phyloP scores from a whole-genome alignment of 2,797 vertebrate genomes.

The Mormyrops boulengeri region DNA sequence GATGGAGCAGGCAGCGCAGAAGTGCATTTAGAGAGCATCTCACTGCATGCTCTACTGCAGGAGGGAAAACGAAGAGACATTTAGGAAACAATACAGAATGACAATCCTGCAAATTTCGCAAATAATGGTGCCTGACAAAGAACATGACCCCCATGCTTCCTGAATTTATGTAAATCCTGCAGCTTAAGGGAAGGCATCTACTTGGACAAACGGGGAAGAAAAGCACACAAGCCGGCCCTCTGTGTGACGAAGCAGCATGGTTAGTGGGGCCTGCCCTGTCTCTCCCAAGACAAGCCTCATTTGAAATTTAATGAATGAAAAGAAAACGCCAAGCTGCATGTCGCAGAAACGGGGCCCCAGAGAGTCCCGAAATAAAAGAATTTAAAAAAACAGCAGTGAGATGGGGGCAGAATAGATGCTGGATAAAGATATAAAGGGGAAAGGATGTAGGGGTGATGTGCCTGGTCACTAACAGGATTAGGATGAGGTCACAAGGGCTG shows the following conservation, averaged over 20 bases:
- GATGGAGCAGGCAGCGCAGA: neutral
- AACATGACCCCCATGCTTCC: constrained; percentile 28
- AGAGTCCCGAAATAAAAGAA: constrained; percentile 53
- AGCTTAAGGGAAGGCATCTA: constrained; percentile 32
- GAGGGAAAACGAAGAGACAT: constrained; percentile 17
- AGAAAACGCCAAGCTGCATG: constrained; percentile 44
- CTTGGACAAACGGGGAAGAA: constrained; percentile 38
- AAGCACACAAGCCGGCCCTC: constrained; percentile 42
- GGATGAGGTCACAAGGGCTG: constrained; percentile 39
- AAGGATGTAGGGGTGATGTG: constrained; percentile 31
- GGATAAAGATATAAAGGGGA: constrained; percentile 40
- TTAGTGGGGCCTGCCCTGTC: constrained; percentile 41
- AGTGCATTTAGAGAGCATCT: neutral
- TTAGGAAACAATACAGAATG: constrained; percentile 29
- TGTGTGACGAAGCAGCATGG: constrained; percentile 52
- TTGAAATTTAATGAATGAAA: constrained; percentile 58
- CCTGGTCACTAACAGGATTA: constrained; percentile 45
- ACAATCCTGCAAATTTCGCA: constrained; percentile 34
- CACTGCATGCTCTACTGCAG: neutral
- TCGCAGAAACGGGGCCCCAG: constrained; percentile 50
- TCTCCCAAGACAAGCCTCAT: constrained; percentile 51
- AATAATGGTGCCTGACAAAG: constrained; percentile 39
- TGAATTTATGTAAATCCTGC: constrained; percentile 49
- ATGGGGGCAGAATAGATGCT: constrained; percentile 37
- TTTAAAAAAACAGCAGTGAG: constrained; percentile 50